A percentile compares a stretch with the other conserved stretches of the same genome.
phyloP scores from a whole-genome alignment of 2,888 invertebrate genomes.

The Colostygia pectinataria region DNA sequence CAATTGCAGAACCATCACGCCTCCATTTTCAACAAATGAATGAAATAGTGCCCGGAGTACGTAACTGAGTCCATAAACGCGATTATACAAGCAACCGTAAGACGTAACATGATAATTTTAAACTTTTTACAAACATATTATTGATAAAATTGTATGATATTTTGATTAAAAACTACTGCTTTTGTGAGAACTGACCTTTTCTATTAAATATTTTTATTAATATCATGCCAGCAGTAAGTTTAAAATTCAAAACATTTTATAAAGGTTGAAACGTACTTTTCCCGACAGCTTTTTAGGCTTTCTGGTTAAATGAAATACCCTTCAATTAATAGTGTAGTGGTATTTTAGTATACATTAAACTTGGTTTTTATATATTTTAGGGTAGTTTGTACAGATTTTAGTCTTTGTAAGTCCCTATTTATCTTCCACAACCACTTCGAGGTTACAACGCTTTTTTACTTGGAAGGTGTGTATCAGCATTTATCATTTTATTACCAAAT shows the following conservation, averaged over 20 bases:
- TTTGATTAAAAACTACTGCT: neutral
- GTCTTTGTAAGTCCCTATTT: neutral
- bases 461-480: constrained; percentile 3
- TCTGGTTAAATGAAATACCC: neutral
- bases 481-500: too few relatives aligned
- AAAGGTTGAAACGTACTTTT: constrained; percentile 5
- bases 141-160: neutral
- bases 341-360: neutral
- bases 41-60: constrained; percentile 49
- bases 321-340: neutral
- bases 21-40: constrained; percentile 82
- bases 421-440: neutral
- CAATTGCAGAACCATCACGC: constrained; percentile 72
- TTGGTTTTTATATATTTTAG: neutral
- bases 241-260: neutral
- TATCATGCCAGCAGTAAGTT: neutral
- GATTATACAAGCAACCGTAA: constrained; percentile 25
- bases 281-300: neutral
- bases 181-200: neutral
- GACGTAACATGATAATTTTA: constrained; percentile 26
- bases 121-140: neutral
- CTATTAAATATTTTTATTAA: neutral
- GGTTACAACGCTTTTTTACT: constrained; percentile 4
- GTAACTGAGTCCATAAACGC: constrained; percentile 39
- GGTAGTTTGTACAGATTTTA: neutral